phyloP scores from a whole-genome alignment of 2,113 vertebrate species.

The Podarcis muralis region DNA sequence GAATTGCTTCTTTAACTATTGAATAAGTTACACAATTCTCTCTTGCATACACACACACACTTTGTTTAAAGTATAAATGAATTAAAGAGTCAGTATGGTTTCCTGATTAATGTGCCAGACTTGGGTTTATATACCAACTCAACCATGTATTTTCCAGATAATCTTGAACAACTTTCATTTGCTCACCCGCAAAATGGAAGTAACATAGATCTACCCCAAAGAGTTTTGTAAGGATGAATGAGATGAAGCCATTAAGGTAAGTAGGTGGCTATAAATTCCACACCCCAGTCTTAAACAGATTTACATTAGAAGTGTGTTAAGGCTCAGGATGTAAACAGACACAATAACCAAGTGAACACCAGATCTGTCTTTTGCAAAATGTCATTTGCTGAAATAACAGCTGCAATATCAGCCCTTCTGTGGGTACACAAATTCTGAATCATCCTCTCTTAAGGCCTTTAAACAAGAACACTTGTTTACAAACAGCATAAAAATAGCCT shows the following conservation, averaged over 20 bases:
- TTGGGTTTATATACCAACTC: background rate
- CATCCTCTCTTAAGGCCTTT: conserved; percentile 20
- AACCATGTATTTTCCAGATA: background rate
- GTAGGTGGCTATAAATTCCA: background rate
- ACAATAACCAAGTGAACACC: background rate
- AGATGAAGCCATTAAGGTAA: background rate
- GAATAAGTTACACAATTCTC: conserved; percentile 55
- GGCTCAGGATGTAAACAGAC: background rate
- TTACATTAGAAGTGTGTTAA: background rate
- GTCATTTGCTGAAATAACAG: conserved; percentile 35
- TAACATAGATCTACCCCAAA: background rate
- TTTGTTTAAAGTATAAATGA: conserved; percentile 41
- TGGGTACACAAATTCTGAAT: conserved; percentile 59
- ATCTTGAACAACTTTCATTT: background rate
- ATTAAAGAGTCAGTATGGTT: conserved; percentile 30
- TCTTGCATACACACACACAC: conserved; percentile 19
- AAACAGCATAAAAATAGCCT: conserved; percentile 38
- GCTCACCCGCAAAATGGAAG: background rate
- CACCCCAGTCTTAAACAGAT: background rate
- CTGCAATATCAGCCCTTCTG: conserved; percentile 41
- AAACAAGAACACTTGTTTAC: conserved; percentile 17
- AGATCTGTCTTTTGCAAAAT: background rate
- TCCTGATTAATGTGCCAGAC: background rate
- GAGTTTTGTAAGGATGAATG: background rate
- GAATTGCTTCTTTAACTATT: conserved; percentile 51